Percentiles rank a stretch among this genome's conserved stretches.
Evolutionary conservation across 2,888 invertebrate genomes (phyloP).

Genomic region (Drosophila incognita): DNA sequence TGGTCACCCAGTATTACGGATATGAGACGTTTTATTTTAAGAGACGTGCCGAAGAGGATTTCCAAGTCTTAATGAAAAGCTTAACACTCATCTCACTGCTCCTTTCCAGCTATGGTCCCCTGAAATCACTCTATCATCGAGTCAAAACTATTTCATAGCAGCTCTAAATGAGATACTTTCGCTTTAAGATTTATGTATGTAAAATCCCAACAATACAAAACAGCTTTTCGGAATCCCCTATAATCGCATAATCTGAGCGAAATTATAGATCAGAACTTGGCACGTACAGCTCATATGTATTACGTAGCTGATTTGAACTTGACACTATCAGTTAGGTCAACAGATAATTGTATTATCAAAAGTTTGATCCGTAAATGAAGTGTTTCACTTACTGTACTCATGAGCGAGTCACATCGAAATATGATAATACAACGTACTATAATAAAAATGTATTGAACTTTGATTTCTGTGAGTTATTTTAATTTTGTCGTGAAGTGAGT

Average conservation of each 20-base stretch:
- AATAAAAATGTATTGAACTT: neutral
- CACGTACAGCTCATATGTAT: constrained; percentile 26
- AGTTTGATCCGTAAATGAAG: neutral
- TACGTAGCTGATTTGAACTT: constrained; percentile 6
- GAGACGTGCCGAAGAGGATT: constrained; percentile 58
- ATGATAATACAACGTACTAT: neutral
- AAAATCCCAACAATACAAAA: too few relatives aligned
- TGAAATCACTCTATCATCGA: constrained; percentile 74
- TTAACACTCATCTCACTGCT: constrained; percentile 79
- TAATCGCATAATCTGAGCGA: too few relatives aligned
- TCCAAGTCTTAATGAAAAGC: constrained; percentile 77
- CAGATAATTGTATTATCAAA: constrained; percentile 15
- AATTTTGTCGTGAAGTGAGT: neutral
- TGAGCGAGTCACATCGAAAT: neutral
- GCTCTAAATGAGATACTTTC: constrained; percentile 31
- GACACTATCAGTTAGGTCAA: constrained; percentile 18
- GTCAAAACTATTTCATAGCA: constrained; percentile 56
- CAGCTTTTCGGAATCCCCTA: constrained; percentile 22
- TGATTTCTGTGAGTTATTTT: neutral
- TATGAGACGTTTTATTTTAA: constrained; percentile 81
- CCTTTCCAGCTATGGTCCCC: constrained; percentile 75
- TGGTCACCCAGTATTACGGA: constrained; percentile 82
- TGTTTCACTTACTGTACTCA: neutral
- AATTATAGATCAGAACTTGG: constrained; percentile 21
- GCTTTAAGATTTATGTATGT: neutral